Base-by-base conservation (phyloP, 2,797 vertebrate genomes). In the Xerus rutilus region DNA sequence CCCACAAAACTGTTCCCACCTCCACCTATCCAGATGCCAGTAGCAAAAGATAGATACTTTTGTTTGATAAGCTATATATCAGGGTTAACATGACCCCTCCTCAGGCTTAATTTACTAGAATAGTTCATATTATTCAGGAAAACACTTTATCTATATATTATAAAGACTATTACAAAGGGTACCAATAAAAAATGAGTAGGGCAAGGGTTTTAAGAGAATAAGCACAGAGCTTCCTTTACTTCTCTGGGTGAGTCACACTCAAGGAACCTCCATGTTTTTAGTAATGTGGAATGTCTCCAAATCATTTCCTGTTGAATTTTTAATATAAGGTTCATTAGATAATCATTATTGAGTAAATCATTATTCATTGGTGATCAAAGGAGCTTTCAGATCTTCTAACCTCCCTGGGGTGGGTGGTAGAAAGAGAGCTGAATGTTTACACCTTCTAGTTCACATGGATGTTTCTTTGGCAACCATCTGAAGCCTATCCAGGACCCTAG, bases 41-140 rank as follows among this genome's bases (percentile, higher is more conserved):
- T 69, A 13, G 18, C 18, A 62, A 3, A n/a, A 20, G 25, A n/a
- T n/a, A 47, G 15, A 62, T 7, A 52, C 17, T 52, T 35, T 0
- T 17, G 21, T 35, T 30, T 28, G 32, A 67, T 7, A 35, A 18
- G 4, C 35, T 74, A 18, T 43, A 82, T 54, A 45, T 74, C 32
- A 1, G 5, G 7, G n/a, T 70, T 47, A 1, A 5, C 73, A 62
- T 9, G 13, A 39, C 1, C 20, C 1, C 7, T 30, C 11, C 7
- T 69, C 39, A 28, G 20, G 21, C 23, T 28, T 69, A 15, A 35
- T 32, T 69, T 76, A 28, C 64, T 81, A 78, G 3, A 10, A 23
- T 17, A 20, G 1, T 7, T 23, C 9, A 10, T 17, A 28, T 5
- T 20, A 49, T 7, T 15, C 20, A 39, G 1, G 18, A 43, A 39